Base-by-base conservation (phyloP, 2,797 vertebrate genomes). In the Squalus acanthias region DNA sequence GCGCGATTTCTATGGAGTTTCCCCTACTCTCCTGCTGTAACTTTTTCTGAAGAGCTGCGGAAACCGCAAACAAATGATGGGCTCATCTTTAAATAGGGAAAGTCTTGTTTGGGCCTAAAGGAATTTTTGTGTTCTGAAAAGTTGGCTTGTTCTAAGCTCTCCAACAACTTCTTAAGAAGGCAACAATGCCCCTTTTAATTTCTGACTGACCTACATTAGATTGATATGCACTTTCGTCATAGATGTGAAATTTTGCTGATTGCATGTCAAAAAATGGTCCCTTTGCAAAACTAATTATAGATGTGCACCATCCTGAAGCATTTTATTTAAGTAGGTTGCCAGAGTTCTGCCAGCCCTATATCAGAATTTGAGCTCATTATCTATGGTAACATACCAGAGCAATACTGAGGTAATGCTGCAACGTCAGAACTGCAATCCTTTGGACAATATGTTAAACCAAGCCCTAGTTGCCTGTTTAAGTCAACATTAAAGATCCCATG, bases 261-360 rank as follows among this genome's bases (percentile, higher is more conserved):
- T 91, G 57, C 13, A 15, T 63, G 57, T 91, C 60, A 91, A 91
- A 65, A 46, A 24, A 69, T 26, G 8, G 88, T 63, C 88, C 57
- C 65, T 50, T 50, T 46, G 67, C n/a, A 69, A 24, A 65, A 39
- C 91, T 69, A 95, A 69, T 69, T 70, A 69, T 95, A 95, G 39
- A 70, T 93, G 63, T 46, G 33, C 60, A 69, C 91, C 39, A 24
- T 46, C 65, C 65, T 69, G 92, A 50, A 92, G 20, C 65, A 70
- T 70, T 69, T 70, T 95, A 3, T 12, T 95, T 63, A 63, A 95
- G 17, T 70, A 95, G 65, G 63, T 95, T 95, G 92, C 65, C n/a
- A 50, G n/a, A 70, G 17, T 12, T 65, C 8, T 69, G 92, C 65
- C 65, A 63, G 88, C 12, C 57, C 60, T 20, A 63, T 15, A 60